These are phyloP conservation scores for Takifugu rubripes DNA, from an alignment of 2,797 vertebrate species.

Conservation along the genomic window DNA sequence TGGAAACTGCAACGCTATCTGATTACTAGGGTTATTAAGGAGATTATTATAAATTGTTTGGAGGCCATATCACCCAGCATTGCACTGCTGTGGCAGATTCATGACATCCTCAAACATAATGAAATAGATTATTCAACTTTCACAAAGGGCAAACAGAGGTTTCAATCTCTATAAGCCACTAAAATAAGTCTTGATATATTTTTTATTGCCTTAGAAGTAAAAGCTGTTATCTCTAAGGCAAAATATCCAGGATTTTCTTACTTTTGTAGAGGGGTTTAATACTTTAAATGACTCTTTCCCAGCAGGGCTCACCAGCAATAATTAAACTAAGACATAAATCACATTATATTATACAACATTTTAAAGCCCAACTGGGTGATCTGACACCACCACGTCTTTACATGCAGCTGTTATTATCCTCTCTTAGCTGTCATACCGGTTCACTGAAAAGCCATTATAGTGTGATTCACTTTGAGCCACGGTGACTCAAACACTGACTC, in stretches of 20 bases:
- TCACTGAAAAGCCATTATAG: constrained; percentile 14
- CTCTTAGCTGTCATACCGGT: not conserved
- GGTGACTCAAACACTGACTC: constrained; percentile 7
- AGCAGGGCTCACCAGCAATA: not conserved
- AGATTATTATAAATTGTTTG: no score
- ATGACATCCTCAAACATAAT: no score
- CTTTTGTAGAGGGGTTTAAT: not conserved
- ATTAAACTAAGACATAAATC: not conserved
- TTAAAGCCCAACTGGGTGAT: not conserved
- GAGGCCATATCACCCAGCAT: no score
- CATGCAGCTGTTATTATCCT: not conserved
- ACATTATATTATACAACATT: not conserved
- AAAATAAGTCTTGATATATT: no score
- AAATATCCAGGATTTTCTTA: not conserved
- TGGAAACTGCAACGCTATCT: no score
- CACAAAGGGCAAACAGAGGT: not conserved
- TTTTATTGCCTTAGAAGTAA: no score
- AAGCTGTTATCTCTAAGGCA: not conserved
- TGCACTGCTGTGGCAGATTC: no score
- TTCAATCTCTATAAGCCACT: not conserved
- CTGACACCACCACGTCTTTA: not conserved
- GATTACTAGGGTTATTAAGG: no score
- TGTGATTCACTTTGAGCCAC: constrained; percentile 8
- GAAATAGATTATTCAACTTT: no score
- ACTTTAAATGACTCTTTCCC: not conserved